Conservation (phyloP, 1,140 invertebrate species). For the Pseudoatta argentina region DNA sequence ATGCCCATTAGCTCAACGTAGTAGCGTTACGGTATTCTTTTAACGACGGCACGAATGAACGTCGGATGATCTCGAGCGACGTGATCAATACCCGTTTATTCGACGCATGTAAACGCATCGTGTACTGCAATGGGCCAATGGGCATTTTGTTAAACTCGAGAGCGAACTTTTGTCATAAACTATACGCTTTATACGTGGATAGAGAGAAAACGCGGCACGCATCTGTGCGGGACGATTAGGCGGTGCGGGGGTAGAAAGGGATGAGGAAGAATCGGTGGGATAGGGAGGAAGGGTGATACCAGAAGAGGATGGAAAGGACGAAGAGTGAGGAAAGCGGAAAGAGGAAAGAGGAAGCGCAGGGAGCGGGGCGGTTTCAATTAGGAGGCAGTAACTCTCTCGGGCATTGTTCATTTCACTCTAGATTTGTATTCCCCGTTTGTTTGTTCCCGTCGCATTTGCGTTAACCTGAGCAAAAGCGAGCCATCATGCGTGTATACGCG, state of each 20-base stretch:
- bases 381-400: constrained; percentile 84
- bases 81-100: constrained; percentile 71
- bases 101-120: constrained; percentile 72
- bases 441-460: constrained; percentile 81
- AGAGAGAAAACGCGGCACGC: constrained; percentile 77
- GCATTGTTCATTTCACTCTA: constrained; percentile 86
- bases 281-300: constrained; percentile 44
- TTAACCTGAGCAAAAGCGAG: constrained; percentile 79
- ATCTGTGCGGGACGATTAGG: constrained; percentile 84
- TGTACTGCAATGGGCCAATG: constrained; percentile 69
- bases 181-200: constrained; percentile 77
- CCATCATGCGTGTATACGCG: constrained; percentile 71
- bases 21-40: constrained; percentile 25
- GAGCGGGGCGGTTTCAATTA: constrained; percentile 84
- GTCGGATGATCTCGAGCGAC: constrained; percentile 42
- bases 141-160: constrained; percentile 74
- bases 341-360: constrained; percentile 72
- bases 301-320: constrained; percentile 51
- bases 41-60: background rate
- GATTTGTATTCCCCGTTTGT: constrained; percentile 85
- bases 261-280: constrained; percentile 36
- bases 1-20: constrained; percentile 39
- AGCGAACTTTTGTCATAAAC: constrained; percentile 77
- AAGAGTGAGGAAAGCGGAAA: constrained; percentile 57
- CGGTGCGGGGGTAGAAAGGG: constrained; percentile 45